Evolutionary conservation across 2,888 invertebrate species (phyloP), one percentile per base, ranked within the genome.

Genomic region (Mechanitis mazaeus): DNA sequence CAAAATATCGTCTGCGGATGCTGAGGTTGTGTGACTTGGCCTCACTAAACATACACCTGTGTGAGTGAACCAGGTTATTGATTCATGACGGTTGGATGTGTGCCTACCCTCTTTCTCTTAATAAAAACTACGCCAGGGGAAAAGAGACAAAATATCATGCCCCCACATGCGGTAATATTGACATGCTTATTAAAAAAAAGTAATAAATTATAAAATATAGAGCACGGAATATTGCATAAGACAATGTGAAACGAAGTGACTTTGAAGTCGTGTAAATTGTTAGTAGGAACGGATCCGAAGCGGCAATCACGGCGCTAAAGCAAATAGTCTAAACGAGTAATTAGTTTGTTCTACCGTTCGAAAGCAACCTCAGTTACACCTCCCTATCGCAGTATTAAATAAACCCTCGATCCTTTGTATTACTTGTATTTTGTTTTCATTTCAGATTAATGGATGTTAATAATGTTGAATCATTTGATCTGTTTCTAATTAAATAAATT

Each of bases 1-100:
- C 87, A 88, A 87, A 89, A 87, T 87, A 88, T 76, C 81, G 82
- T 87, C 84, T 85, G 79, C 80, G 75, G 72, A 72, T 70, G 71
- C 68, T 68, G 65, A 67, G 67, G 68, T 68, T 79, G 85, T 86
- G 84, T 85, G 82, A 75, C 74, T 79, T 80, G 78, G 76, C 74
- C 71, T 77, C 76, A 76, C 76, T 67, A 67, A 57, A 70, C 71
- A 72, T 75, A 68, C 70, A 70, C 67, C 70, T 73, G 84, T 85
- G 86, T 85, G 84, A 74, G 84, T 85, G 80, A 75, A 78, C 75
- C 80, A 76, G 82, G 82, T 87, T 89, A 89, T 89, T 88, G 89
- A 88, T 89, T 88, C 84, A 87, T 84, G 82, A 78, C 78, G 74
- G 77, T 80, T 76, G 81, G 83, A 85, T 85, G 86, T 85, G 84